These are phyloP conservation scores for Prunella strophiata DNA, from an alignment of 2,797 vertebrate species.

Conservation along the genomic window DNA sequence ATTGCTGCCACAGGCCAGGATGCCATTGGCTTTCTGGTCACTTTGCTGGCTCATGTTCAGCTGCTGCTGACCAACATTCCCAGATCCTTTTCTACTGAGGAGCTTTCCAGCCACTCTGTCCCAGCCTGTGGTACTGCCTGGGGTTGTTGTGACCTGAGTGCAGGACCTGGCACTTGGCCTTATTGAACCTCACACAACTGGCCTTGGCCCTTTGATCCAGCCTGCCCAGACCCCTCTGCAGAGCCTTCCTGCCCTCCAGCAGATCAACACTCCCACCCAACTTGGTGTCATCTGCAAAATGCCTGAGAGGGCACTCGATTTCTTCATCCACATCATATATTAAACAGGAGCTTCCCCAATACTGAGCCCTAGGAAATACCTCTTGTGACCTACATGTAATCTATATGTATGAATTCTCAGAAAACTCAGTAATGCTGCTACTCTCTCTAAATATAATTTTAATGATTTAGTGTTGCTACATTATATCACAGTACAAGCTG, in stretches of 20 bases:
- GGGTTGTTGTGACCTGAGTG: neutral
- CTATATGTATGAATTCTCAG: neutral
- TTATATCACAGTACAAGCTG: neutral
- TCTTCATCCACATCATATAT: neutral
- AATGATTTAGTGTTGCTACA: neutral
- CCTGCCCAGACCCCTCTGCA: neutral
- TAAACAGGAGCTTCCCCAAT: neutral
- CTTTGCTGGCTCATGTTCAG: neutral
- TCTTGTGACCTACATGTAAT: neutral
- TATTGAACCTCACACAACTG: neutral
- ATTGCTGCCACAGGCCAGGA: neutral
- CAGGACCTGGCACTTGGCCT: neutral
- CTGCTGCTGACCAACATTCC: neutral
- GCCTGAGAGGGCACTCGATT: accelerated
- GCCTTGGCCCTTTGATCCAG: neutral
- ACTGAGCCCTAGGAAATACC: neutral
- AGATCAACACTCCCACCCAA: neutral
- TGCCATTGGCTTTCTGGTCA: neutral
- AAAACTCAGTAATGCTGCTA: neutral
- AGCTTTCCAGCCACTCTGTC: neutral
- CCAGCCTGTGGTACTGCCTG: accelerated
- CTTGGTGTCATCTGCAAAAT: neutral
- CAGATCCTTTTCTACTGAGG: neutral
- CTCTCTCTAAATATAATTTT: neutral
- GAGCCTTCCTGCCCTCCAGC: neutral